phyloP scores from a whole-genome alignment of 2,888 invertebrate species.

The Meghimatium bilineatum region DNA sequence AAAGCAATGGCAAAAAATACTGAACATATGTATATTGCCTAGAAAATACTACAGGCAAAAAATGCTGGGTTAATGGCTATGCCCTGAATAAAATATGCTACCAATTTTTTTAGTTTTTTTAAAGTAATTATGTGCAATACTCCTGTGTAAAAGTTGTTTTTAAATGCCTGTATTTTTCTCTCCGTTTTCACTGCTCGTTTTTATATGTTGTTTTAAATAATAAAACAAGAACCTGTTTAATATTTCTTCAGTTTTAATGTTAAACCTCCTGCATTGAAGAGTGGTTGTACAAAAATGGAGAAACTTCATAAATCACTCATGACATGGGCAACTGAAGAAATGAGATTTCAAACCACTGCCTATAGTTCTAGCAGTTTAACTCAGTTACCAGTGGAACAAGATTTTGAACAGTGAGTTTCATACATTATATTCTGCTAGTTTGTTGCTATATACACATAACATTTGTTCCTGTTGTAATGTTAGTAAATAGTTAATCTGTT shows the following conservation, averaged over 20 bases:
- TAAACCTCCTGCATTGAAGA: not conserved
- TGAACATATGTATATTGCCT: no score
- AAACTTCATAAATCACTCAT: constrained; percentile 9
- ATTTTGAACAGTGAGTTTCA: constrained; percentile 42
- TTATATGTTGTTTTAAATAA: not conserved
- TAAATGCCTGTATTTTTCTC: no score
- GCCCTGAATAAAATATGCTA: no score
- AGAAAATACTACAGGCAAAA: no score
- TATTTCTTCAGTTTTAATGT: not conserved
- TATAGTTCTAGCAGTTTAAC: constrained; percentile 4
- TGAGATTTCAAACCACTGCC: constrained; percentile 34
- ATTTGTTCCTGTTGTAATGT: not conserved
- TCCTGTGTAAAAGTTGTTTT: no score
- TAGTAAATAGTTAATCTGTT: no score
- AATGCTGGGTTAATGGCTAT: no score
- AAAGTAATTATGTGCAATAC: no score
- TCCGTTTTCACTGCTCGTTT: no score
- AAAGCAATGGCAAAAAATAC: no score
- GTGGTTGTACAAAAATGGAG: constrained; percentile 7
- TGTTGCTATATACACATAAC: no score
- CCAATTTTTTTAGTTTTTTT: no score
- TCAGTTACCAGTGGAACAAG: constrained; percentile 23
- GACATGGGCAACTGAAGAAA: constrained; percentile 36
- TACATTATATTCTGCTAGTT: not conserved
- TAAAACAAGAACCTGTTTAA: not conserved